A percentile compares a stretch with the other conserved stretches of the same genome.
phyloP scores from a whole-genome alignment of 2,888 invertebrate species.

The Galerucella pusilla region DNA sequence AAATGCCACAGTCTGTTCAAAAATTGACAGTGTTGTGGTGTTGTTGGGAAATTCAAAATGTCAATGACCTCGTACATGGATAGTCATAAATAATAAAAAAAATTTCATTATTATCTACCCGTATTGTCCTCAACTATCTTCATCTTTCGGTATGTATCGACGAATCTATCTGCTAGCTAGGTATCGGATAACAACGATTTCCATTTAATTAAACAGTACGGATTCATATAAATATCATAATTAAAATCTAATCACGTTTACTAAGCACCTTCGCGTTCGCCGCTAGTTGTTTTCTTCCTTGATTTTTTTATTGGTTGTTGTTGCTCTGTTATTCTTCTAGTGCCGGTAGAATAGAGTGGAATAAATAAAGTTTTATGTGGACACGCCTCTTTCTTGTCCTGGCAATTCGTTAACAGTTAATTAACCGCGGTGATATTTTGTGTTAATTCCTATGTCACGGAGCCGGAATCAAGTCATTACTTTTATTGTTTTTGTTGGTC shows the following conservation, averaged over 20 bases:
- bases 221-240: conserved; percentile 37
- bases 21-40: no score
- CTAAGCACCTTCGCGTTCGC: conserved; percentile 25
- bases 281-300: conserved; percentile 18
- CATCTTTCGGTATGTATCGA: conserved; percentile 1
- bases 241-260: conserved; percentile 38
- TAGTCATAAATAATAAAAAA: background rate
- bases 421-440: conserved; percentile 27
- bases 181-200: background rate
- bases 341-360: background rate
- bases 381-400: conserved; percentile 32
- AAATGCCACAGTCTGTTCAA: no score
- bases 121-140: background rate
- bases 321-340: background rate
- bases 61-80: no score
- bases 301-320: conserved; percentile 8
- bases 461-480: conserved; percentile 27
- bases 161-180: background rate
- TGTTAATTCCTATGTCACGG: conserved; percentile 33
- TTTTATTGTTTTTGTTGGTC: conserved; percentile 17
- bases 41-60: no score
- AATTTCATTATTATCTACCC: background rate
- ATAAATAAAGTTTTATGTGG: conserved; percentile 25
- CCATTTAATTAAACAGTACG: conserved; percentile 31
- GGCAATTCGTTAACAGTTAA: conserved; percentile 35